Evolutionary conservation across 1,140 invertebrate species (phyloP), one percentile per base, ranked within the genome.

Genomic region (Phthorimaea operculella): DNA sequence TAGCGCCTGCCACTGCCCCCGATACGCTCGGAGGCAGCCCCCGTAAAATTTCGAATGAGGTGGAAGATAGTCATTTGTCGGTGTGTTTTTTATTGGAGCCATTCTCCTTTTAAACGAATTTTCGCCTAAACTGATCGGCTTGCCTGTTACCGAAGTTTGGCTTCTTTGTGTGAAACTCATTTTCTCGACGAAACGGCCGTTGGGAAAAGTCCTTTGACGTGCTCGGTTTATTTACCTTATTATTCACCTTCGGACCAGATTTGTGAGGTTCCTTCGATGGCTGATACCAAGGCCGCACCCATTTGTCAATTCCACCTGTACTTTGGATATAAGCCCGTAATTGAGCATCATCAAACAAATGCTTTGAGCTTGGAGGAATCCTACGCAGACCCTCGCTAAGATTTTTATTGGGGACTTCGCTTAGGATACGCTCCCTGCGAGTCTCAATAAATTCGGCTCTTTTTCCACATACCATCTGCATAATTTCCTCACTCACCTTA

Each of bases 1-100:
- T 4, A 42, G 39, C 39, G 39, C 14, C 39, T 42, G 39, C 39
- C 39, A 14, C 14, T 42, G 39, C 11, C 39, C 9, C 39, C 11
- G 39, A 11, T 14, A n/a, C 39, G 39, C 14, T 42, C 14, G 11
- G 39, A 42, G 39, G 39, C 51, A 33, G 51, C 51, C 51, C 16
- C 52, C 42, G 21, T 54, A 54, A 45, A 54, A 45, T 42, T 42
- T 42, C 3, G 11, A 9, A n/a, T 4, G 39, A 14, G 11, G 14
- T 42, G 39, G 39, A 4, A 4, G 39, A 42, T 42, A 42, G 39
- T 42, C 39, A 28, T 6, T 28, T 28, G 21, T 28, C 21, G 21
- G 21, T 6, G 21, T 2, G 21, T 28, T 28, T 28, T 28, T 28
- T 28, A 6, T 28, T 28, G 21, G 21, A 28, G 21, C 21, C 2